Conservation (phyloP, 2,113 vertebrate genomes). For the Hemibagrus wyckioides region DNA sequence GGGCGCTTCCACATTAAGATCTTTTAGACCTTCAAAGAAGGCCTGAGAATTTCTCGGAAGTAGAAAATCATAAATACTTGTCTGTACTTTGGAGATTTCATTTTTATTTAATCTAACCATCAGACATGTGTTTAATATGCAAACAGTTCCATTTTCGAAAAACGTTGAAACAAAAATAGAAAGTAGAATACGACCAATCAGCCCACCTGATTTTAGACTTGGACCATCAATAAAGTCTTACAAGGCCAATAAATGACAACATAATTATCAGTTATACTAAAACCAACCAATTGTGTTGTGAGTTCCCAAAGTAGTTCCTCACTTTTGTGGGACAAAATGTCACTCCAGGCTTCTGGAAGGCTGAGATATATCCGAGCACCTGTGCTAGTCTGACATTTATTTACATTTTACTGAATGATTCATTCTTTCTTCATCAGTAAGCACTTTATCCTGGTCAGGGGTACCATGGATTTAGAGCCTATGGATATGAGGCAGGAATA, state of each 20-base stretch:
- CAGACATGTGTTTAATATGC: background rate
- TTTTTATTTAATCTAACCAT: background rate
- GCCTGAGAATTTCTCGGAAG: background rate
- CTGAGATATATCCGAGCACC: background rate
- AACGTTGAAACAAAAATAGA: background rate
- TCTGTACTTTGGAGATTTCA: background rate
- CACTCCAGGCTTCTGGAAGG: background rate
- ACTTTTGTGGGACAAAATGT: background rate
- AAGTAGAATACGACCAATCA: background rate
- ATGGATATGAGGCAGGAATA: background rate
- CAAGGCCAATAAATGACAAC: background rate
- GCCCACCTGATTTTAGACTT: background rate
- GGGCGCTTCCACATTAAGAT: background rate
- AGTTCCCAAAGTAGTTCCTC: background rate
- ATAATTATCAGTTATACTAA: background rate
- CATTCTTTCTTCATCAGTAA: background rate
- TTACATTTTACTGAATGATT: background rate
- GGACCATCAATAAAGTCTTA: background rate
- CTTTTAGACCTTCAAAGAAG: background rate
- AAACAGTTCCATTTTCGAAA: background rate
- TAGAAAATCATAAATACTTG: background rate
- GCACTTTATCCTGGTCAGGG: background rate
- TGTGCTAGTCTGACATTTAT: background rate
- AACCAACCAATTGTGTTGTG: background rate
- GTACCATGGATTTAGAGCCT: background rate